Conservation (phyloP, 2,113 vertebrate genomes). For the Oncorhynchus kisutch region DNA sequence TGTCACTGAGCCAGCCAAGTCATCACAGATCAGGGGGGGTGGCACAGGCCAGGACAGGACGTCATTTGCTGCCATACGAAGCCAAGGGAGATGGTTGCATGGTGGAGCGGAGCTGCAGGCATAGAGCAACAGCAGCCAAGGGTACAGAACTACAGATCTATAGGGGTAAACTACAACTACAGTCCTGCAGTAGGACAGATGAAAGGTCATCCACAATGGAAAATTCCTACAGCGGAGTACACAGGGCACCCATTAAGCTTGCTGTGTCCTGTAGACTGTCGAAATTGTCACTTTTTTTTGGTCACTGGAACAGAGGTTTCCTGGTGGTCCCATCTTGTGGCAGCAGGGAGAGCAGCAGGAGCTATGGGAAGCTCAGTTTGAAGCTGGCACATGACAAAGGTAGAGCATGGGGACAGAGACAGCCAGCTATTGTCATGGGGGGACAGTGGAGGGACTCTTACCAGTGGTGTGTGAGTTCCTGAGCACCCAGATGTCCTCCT, state of each 20-base stretch:
- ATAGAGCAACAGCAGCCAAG: background rate
- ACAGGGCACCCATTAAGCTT: background rate
- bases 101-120: slow-evolving; percentile 17
- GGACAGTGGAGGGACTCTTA: slow-evolving; percentile 49
- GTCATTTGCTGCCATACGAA: too few species aligned
- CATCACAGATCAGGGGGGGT: background rate
- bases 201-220: background rate
- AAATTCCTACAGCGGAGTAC: background rate
- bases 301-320: too few species aligned
- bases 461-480: slow-evolving; percentile 62
- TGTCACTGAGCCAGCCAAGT: background rate
- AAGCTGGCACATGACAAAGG: slow-evolving; percentile 38
- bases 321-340: slow-evolving; percentile 13
- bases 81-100: background rate
- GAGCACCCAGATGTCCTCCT: slow-evolving; percentile 73
- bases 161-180: too few species aligned
- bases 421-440: background rate
- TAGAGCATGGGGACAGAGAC: slow-evolving; percentile 31
- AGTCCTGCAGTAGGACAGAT: background rate
- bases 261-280: too few species aligned
- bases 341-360: slow-evolving; percentile 7
- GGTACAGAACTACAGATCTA: background rate
- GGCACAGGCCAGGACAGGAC: slow-evolving; percentile 1
- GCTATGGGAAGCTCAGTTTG: slow-evolving; percentile 11
- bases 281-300: too few species aligned